Evolutionary conservation across 2,888 invertebrate genomes (phyloP), one percentile per base, ranked within the genome.

Genomic region (Pteria penguin): DNA sequence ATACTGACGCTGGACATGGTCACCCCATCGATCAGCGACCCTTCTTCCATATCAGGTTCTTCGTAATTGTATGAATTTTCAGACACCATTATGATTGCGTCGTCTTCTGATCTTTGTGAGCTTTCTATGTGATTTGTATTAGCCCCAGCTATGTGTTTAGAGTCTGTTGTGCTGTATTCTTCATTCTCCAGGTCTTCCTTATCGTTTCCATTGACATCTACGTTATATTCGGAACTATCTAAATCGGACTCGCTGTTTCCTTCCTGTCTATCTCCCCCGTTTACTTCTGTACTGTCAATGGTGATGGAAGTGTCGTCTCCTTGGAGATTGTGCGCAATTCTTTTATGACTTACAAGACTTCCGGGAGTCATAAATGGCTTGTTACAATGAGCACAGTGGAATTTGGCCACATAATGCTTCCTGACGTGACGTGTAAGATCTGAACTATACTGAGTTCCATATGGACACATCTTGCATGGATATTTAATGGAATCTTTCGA

Each of bases 351-450:
- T 27, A 78, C 72, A n/a, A 84, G 65, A 71, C 80, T 82, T 8
- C 80, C 80, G 0, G 72, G 63, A 0, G 80, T 77, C 69, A 80
- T 77, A 62, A 84, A 84, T 2, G 84, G 84, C 66, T 77, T 80
- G 31, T 80, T 79, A 66, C 84, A 84, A 22, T 80, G 27, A 11
- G 73, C 71, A 32, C 84, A 84, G 29, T 75, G 72, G 57, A 78
- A 82, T 52, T 80, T 79, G n/a, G 78, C 76, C 5, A 73, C 68
- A 52, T 70, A 75, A 33, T 82, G 82, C 26, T 76, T 80, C 14
- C 75, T 45, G 11, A 80, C 75, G 26, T 82, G 82, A 2, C 78
- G 72, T 5, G 80, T 76, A 5, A 82, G 71, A n/a, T 76, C 75
- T 8, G 78, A 74, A 22, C 78, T 80, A 45, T 78, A 78, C 54